Base-by-base conservation (phyloP, 2,113 vertebrate species). In the Chionis minor region DNA sequence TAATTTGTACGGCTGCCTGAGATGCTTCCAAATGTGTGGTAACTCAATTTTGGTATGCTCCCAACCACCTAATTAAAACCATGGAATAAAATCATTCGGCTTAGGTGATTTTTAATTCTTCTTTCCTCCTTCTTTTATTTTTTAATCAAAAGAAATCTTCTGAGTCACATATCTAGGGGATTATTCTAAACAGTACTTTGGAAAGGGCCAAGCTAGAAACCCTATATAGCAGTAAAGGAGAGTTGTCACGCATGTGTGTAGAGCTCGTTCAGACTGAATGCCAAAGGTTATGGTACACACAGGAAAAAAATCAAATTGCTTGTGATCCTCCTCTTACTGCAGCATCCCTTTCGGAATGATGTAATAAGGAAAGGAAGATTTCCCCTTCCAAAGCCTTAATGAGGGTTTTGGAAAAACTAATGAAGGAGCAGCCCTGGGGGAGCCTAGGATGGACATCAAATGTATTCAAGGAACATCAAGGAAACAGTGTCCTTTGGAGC, bases 1-100 rank as follows among this genome's bases (percentile, higher is more conserved):
- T 92, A 61, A 97, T 98, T 97, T 97, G 97, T 97, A 86, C 4
- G 67, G 88, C 95, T n/a, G 95, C 95, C 93, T 90, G 96, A 94
- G 94, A 94, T 47, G 59, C 86, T 91, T 98, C 98, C 97, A 96
- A 97, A 96, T 95, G 93, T 84, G 87, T 10, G 38, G 96, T 72
- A 93, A 94, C 95, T 96, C 24, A 17, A 16, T 81, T 58, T 87
- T 72, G 79, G 73, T 86, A 45, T 61, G 67, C 80, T 97, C 97
- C 94, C 95, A 81, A 65, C 72, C 14, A 35, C 72, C 88, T 97
- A 91, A 94, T 94, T 88, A 93, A 97, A 97, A 95, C 90, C 92
- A 85, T 6, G 55, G 95, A 73, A 86, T 61, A 80, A 92, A 94
- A 96, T 95, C 8, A 6, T 30, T 73, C 22, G 14, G 85, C 45